Conservation (phyloP, 2,113 vertebrate genomes). For the chimpanzee (Pan troglodytes) region NHGRI_mPanTro3-v2.1_pri NC_072421.2:23237001-23237500, state of each 20-base stretch:
- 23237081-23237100: neutral
- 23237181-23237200: neutral
- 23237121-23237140: neutral
- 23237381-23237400: neutral
- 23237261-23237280: neutral
- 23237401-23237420: neutral
- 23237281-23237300: neutral
- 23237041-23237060: neutral
- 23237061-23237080: neutral
- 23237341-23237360: neutral
- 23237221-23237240: neutral
- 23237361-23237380: neutral
- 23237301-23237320: neutral
- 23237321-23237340: neutral
- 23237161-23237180: neutral
- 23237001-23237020: neutral
- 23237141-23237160: neutral
- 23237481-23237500: neutral
- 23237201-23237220: neutral
- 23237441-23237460: neutral
- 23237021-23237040: neutral
- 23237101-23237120: neutral
- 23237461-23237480: conserved; percentile 18
- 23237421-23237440: neutral
- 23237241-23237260: neutral